Conservation (phyloP, 2,113 vertebrate genomes). For the Archilochus colubris region DNA sequence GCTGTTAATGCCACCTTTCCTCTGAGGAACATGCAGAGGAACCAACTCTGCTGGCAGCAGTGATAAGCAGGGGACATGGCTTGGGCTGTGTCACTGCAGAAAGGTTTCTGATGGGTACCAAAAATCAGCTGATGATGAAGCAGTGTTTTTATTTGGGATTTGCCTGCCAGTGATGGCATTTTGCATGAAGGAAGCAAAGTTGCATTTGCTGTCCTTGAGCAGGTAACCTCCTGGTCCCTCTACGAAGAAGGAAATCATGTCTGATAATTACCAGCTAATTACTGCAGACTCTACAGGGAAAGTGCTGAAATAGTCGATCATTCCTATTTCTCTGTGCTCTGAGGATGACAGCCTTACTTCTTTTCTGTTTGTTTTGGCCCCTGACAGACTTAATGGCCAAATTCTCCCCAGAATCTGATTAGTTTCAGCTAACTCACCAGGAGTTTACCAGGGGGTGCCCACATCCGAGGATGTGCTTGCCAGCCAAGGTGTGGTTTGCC, state of each 20-base stretch:
- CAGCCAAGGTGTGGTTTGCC: not conserved
- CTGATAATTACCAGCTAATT: slow-evolving; percentile 25
- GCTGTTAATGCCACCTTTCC: not conserved
- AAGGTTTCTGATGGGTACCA: not conserved
- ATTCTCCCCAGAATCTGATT: not conserved
- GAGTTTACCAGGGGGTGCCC: not conserved
- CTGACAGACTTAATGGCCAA: slow-evolving; percentile 12
- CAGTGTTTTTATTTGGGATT: not conserved
- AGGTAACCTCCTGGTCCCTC: not conserved
- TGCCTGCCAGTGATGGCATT: not conserved
- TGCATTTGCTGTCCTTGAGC: slow-evolving; percentile 14
- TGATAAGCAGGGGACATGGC: not conserved
- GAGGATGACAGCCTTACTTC: not conserved
- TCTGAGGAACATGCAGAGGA: not conserved
- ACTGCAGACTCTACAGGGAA: slow-evolving; percentile 18
- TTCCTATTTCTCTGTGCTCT: not conserved
- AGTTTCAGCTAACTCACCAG: not conserved
- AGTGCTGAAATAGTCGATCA: slow-evolving; percentile 31
- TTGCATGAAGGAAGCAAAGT: not conserved
- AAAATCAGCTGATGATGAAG: not conserved
- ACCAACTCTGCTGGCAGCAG: not conserved
- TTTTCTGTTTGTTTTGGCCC: slow-evolving; percentile 27
- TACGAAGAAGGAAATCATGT: not conserved
- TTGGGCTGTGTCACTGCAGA: not conserved
- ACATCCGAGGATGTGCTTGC: not conserved